Evolutionary conservation across 2,797 vertebrate species (phyloP).

Genomic region (Intellagama lesueurii): DNA sequence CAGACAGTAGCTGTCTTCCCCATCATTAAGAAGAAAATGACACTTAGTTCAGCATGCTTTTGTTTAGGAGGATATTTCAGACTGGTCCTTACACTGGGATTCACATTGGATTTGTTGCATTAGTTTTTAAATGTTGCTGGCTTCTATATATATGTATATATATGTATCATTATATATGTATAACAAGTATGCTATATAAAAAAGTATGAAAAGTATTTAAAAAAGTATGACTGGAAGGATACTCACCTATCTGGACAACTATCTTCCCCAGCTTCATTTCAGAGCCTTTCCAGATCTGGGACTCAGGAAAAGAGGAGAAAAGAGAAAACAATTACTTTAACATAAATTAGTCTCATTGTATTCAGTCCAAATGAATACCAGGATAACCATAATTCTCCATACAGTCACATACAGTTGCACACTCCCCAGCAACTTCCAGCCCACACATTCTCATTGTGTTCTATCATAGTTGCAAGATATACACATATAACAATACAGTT

Average conservation of each 20-base stretch:
- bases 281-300: slow-evolving; percentile 9
- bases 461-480: neutral
- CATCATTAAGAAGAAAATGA: neutral
- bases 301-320: slow-evolving; percentile 16
- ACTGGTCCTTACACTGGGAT: neutral
- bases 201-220: neutral
- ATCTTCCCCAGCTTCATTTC: slow-evolving; percentile 52
- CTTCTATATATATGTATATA: neutral
- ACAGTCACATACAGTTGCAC: neutral
- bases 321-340: slow-evolving; percentile 37
- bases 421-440: neutral
- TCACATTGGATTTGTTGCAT: neutral
- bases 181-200: no score
- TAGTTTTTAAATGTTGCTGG: neutral
- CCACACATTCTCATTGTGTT: neutral
- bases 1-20: neutral
- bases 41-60: slow-evolving; percentile 7
- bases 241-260: slow-evolving; percentile 63
- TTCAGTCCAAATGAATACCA: neutral
- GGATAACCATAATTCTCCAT: neutral
- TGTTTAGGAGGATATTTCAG: neutral
- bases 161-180: no score
- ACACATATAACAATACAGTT: neutral
- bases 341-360: slow-evolving; percentile 19
- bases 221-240: neutral